Conservation (phyloP, 2,888 invertebrate genomes). For the Erynnis tages region DNA sequence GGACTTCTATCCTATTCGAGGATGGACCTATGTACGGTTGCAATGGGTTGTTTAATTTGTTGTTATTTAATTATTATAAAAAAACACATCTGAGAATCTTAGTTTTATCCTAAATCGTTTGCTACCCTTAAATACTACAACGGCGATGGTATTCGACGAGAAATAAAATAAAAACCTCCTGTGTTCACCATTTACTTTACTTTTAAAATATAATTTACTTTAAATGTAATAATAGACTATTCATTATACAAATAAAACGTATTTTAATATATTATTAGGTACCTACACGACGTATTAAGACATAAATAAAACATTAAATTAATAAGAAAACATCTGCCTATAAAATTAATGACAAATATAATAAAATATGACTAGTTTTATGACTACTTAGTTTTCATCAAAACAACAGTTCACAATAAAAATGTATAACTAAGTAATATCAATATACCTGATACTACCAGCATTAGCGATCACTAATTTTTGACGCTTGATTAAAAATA, state of each 20-base stretch:
- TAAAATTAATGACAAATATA: conserved; percentile 35
- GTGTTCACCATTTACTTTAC: neutral
- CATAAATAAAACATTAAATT: conserved; percentile 10
- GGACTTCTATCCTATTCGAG: too few relatives aligned
- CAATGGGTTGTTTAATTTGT: too few relatives aligned
- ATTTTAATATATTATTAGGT: neutral
- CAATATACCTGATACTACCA: too few relatives aligned
- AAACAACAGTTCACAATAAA: neutral
- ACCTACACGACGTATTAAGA: neutral
- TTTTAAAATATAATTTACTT: neutral
- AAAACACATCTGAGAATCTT: too few relatives aligned
- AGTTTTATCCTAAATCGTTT: too few relatives aligned
- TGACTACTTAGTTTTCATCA: conserved; percentile 12
- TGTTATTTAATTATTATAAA: too few relatives aligned
- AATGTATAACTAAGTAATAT: neutral
- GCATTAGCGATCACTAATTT: too few relatives aligned
- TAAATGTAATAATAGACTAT: neutral
- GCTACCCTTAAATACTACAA: too few relatives aligned
- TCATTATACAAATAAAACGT: neutral
- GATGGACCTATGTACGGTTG: too few relatives aligned
- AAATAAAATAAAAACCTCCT: neutral
- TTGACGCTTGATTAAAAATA: too few relatives aligned
- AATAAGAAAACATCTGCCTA: conserved; percentile 12
- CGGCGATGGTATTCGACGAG: neutral
- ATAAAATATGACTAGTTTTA: conserved; percentile 33